Evolutionary conservation across 1,140 invertebrate species (phyloP), one percentile per base, ranked within the genome.

Genomic region (Zaprionus lachaisei): DNA sequence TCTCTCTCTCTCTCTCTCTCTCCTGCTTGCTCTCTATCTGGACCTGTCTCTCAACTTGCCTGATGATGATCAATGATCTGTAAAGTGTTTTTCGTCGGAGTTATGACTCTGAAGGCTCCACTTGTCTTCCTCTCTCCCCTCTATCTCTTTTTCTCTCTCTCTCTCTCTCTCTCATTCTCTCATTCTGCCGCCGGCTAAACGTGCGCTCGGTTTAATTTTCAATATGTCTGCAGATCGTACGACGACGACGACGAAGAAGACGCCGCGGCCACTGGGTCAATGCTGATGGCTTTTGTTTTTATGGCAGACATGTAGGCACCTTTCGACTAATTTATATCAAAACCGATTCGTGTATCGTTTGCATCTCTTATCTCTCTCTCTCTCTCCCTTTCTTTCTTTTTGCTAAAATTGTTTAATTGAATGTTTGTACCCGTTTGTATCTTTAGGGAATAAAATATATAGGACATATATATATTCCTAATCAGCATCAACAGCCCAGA

Each of bases 21-120:
- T 28, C 56, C 34, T 26, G 55, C 61, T 44, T 38, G 28, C n/a
- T 60, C 15, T 20, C 24, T 57, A 44, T 56, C n/a, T 72, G 17
- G 49, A 20, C 26, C 11, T 55, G 28, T 71, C 55, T 34, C 54
- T 60, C 34, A 34, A 47, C 61, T 55, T n/a, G 54, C 24, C 67
- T 90, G 85, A 89, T 90, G 85, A 90, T 89, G 85, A 89, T 89
- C 85, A 89, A 89, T 89, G 85, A 89, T 89, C 85, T 89, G 85
- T 57, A 89, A 89, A 89, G 85, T 89, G 85, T 90, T 89, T 89
- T 78, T 55, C 58, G 72, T 51, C 74, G 72, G 60, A 77, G 79
- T 84, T 86, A 86, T 87, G 83, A 86, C 72, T 84, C 37, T 70
- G 60, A 74, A 74, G 72, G 55, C 71, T 72, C 56, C 70, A 54